phyloP scores from a whole-genome alignment of 2,797 vertebrate genomes.

The Phoxinus dragarum region DNA sequence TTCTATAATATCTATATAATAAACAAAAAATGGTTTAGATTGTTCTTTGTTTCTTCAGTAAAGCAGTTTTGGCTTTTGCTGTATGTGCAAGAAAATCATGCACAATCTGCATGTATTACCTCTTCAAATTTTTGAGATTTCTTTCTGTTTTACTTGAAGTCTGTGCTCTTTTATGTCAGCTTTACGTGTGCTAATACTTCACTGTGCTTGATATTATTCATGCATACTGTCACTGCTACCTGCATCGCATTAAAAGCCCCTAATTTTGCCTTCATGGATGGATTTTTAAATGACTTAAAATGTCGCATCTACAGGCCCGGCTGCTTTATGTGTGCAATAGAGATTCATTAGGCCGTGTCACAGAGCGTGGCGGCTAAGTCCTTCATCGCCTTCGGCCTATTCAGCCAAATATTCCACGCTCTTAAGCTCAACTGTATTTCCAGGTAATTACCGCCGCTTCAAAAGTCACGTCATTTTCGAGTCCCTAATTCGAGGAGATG shows the following conservation, averaged over 20 bases:
- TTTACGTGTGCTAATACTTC: slow-evolving; percentile 24
- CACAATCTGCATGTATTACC: background rate
- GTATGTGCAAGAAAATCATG: background rate
- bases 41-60: background rate
- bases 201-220: slow-evolving; percentile 5
- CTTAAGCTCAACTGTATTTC: slow-evolving; percentile 67
- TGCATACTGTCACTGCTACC: background rate
- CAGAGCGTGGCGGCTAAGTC: slow-evolving; percentile 38
- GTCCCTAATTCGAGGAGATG: slow-evolving; percentile 41
- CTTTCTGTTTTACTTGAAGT: background rate
- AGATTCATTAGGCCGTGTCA: slow-evolving; percentile 68
- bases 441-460: slow-evolving; percentile 60
- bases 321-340: slow-evolving; percentile 62
- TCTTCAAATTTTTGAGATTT: background rate
- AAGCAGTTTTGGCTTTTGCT: background rate
- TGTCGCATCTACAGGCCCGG: slow-evolving; percentile 62
- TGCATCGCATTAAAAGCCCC: slow-evolving; percentile 20
- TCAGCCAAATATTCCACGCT: slow-evolving; percentile 41
- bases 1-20: background rate
- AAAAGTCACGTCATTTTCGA: slow-evolving; percentile 49
- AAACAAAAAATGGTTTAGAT: background rate
- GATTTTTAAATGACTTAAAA: slow-evolving; percentile 58
- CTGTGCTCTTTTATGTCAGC: background rate
- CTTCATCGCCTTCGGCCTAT: slow-evolving; percentile 53
- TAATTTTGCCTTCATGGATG: slow-evolving; percentile 56